Conservation (phyloP, 2,113 vertebrate species). For the Brachypteracias leptosomus region DNA sequence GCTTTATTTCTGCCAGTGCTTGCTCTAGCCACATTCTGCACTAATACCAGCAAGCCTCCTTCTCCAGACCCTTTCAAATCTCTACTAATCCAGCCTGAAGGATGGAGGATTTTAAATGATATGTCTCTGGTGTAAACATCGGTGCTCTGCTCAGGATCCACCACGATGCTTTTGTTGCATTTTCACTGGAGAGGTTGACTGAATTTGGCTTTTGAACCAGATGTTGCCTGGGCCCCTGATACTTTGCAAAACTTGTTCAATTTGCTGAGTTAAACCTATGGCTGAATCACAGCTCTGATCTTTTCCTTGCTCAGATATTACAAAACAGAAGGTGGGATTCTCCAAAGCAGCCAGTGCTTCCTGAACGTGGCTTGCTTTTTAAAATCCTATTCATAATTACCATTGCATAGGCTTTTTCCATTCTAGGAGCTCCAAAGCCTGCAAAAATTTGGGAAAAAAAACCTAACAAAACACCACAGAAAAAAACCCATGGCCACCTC, state of each 20-base stretch:
- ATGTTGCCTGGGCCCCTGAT: background rate
- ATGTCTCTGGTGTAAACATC: background rate
- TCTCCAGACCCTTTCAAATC: background rate
- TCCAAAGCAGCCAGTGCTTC: background rate
- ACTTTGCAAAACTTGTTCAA: constrained; percentile 14
- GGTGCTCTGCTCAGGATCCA: background rate
- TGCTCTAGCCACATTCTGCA: background rate
- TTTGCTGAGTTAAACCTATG: constrained; percentile 13
- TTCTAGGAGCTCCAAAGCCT: background rate
- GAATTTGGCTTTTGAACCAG: constrained; percentile 22
- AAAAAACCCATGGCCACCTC: background rate
- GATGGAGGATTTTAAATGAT: background rate
- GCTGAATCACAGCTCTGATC: constrained; percentile 13
- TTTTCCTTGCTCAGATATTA: background rate
- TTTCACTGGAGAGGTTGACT: background rate
- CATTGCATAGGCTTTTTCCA: background rate
- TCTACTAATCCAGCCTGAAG: background rate
- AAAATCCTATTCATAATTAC: background rate
- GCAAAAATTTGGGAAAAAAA: background rate
- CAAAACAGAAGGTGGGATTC: constrained; percentile 11
- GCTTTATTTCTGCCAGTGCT: background rate
- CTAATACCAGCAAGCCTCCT: background rate
- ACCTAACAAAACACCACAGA: background rate
- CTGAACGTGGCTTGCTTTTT: background rate
- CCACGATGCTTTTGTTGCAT: background rate